Percentiles rank a stretch among this genome's conserved stretches.
phyloP scores from a whole-genome alignment of 2,888 invertebrate genomes.

The Mamestra brassicae region DNA sequence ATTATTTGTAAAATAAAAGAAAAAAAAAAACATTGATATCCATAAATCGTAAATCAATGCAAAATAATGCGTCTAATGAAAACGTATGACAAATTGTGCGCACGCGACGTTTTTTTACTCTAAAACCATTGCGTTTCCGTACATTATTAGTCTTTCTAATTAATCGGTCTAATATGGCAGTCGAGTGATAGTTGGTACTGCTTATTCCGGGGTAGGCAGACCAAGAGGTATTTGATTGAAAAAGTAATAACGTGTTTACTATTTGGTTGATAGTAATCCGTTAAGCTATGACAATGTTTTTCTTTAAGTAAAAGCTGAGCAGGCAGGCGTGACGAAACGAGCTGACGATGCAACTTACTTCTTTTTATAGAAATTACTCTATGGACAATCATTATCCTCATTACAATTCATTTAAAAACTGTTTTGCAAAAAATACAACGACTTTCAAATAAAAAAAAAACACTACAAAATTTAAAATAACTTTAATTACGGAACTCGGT shows the following conservation, averaged over 20 bases:
- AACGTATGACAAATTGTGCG: slow-evolving; percentile 51
- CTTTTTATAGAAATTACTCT: neutral
- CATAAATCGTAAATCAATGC: slow-evolving; percentile 38
- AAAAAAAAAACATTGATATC: slow-evolving; percentile 11
- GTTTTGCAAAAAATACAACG: no score
- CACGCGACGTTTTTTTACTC: slow-evolving; percentile 45
- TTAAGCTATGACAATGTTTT: neutral
- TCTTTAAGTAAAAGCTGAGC: no score
- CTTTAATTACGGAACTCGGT: no score
- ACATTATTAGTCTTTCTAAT: slow-evolving; percentile 21
- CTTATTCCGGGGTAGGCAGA: slow-evolving; percentile 31
- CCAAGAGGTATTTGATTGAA: neutral
- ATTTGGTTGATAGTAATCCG: no score
- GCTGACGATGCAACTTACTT: neutral
- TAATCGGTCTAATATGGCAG: slow-evolving; percentile 26
- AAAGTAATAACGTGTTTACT: neutral
- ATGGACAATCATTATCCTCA: neutral
- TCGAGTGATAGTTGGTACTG: slow-evolving; percentile 13
- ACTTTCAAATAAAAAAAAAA: no score
- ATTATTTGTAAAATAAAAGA: no score
- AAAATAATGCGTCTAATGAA: slow-evolving; percentile 38
- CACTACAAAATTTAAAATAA: no score
- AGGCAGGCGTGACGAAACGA: neutral
- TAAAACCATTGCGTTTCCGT: slow-evolving; percentile 28
- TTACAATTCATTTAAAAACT: no score